These are phyloP conservation scores for Otocyon megalotis DNA, from an alignment of 2,113 vertebrate genomes.

Conservation along the genomic window DNA sequence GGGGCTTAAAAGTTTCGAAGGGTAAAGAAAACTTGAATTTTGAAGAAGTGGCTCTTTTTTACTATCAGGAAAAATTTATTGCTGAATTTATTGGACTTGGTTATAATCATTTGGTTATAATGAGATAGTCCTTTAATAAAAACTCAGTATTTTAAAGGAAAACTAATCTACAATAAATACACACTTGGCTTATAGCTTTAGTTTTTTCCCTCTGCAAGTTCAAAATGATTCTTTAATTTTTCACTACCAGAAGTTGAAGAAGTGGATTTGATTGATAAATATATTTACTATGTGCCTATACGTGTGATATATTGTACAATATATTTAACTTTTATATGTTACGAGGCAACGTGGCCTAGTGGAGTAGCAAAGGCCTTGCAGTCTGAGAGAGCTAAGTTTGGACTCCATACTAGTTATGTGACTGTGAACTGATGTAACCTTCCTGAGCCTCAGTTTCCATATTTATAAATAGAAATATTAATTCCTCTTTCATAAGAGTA, in stretches of 20 bases:
- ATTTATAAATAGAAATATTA: neutral
- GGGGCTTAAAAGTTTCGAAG: conserved; percentile 68
- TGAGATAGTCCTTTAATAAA: conserved; percentile 46
- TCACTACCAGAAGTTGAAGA: neutral
- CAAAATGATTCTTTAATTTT: conserved; percentile 42
- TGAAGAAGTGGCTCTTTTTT: conserved; percentile 29
- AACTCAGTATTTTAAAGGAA: conserved; percentile 45
- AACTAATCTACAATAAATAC: neutral
- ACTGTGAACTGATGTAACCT: neutral
- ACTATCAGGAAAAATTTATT: conserved; percentile 24
- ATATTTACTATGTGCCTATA: neutral
- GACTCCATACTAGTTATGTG: neutral
- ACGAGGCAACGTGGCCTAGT: neutral
- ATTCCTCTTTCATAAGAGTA: neutral
- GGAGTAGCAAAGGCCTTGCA: neutral
- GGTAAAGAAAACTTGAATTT: conserved; percentile 56
- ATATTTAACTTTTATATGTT: conserved; percentile 5
- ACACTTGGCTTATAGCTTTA: neutral
- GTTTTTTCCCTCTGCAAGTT: conserved; percentile 24
- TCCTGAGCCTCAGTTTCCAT: neutral
- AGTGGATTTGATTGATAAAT: neutral
- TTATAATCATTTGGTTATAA: neutral
- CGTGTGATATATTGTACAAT: neutral
- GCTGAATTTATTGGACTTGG: conserved; percentile 21
- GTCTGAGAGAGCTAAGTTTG: neutral